phyloP scores from a whole-genome alignment of 2,113 vertebrate genomes.

The Vidua chalybeata region DNA sequence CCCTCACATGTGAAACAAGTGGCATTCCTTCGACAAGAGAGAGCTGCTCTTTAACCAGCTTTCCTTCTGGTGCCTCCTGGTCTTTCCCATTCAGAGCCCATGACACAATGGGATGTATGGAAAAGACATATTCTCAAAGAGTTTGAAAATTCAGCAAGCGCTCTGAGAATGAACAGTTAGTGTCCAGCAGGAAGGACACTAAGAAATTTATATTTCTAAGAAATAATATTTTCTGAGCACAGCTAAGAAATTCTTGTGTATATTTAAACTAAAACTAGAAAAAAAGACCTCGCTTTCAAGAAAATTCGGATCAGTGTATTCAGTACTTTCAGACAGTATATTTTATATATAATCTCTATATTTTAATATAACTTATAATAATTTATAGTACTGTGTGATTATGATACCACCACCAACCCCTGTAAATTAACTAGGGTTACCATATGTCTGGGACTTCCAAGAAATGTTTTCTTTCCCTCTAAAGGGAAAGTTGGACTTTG shows the following conservation, averaged over 20 bases:
- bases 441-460: background rate
- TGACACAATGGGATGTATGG: background rate
- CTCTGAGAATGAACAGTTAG: background rate
- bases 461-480: background rate
- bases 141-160: background rate
- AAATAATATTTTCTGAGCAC: background rate
- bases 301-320: background rate
- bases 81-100: background rate
- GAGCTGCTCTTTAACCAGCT: background rate
- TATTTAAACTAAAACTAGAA: background rate
- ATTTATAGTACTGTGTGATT: background rate
- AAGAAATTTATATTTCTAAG: too few species aligned
- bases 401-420: fast-evolving
- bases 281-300: background rate
- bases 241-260: too few species aligned
- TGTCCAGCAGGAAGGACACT: background rate
- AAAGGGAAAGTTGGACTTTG: background rate
- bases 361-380: background rate
- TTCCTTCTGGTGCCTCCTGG: background rate
- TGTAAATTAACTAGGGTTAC: background rate
- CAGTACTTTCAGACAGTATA: background rate
- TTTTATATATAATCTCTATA: background rate
- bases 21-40: fast-evolving
- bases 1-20: fast-evolving
- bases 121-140: background rate